A percentile compares a stretch with the other conserved stretches of the same genome.
Evolutionary conservation across 1,140 invertebrate genomes (phyloP).

Genomic region (Drosophila virilis): DNA sequence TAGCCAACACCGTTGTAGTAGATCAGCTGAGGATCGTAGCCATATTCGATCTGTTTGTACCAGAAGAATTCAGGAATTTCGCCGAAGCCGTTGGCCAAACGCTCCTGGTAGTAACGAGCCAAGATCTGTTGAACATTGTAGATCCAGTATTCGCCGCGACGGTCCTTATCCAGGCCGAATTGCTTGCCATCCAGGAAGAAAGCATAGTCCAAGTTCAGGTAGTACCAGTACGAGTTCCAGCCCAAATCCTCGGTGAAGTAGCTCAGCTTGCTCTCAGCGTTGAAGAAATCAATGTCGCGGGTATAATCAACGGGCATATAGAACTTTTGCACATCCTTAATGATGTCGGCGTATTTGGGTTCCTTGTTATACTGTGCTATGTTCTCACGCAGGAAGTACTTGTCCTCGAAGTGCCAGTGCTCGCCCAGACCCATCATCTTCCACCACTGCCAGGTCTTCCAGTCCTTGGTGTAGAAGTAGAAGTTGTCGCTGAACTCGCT

Average conservation of each 20-base stretch:
- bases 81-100: conserved; percentile 87
- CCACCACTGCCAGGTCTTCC: conserved; percentile 84
- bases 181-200: conserved; percentile 86
- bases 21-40: conserved; percentile 88
- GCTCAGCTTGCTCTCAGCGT: conserved; percentile 85
- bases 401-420: conserved; percentile 68
- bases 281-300: conserved; percentile 87
- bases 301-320: conserved; percentile 85
- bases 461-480: conserved; percentile 83
- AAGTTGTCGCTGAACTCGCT: conserved; percentile 50
- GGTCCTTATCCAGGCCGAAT: conserved; percentile 85
- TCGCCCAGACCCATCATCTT: conserved; percentile 80
- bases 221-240: conserved; percentile 89
- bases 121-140: conserved; percentile 87
- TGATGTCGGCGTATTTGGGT: conserved; percentile 49
- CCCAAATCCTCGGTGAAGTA: conserved; percentile 91
- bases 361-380: conserved; percentile 47
- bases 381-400: conserved; percentile 68
- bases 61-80: conserved; percentile 87
- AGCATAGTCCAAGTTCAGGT: conserved; percentile 87
- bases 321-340: conserved; percentile 60
- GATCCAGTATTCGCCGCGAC: conserved; percentile 88
- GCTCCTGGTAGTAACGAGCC: conserved; percentile 88
- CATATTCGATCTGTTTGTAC: conserved; percentile 85
- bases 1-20: conserved; percentile 88